Base-by-base conservation (phyloP, 2,113 vertebrate species). In the Varanus salvator region DNA sequence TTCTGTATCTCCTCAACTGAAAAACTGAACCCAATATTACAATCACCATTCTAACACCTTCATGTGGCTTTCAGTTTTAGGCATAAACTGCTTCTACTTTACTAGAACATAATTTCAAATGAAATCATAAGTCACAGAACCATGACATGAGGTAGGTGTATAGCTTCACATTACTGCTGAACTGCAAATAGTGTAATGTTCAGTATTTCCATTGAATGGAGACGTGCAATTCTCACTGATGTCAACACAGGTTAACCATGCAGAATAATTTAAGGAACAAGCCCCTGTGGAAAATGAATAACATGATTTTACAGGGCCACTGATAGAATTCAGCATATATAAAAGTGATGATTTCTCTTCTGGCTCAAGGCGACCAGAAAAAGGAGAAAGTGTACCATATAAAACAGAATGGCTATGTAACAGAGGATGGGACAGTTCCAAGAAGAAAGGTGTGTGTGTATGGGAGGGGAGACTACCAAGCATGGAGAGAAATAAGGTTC, bases 311-410 rank as follows among this genome's bases (percentile, higher is more conserved):
- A 89, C n/a, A 87, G 85, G 44, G 50, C 9, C 9, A 50, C 2
- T 19, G 38, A n/a, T 38, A 83, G 82, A 91, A 88, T 31, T 38
- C 86, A 88, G 82, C 23, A 90, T 4, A n/a, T 0, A 87, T 2
- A 90, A 71, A 48, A 90, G 5, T 90, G 89, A 85, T 0, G 4
- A 64, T 19, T 86, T 88, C 80, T 54, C n/a, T 81, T 60, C 69
- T 86, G 12, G 54, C 44, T 88, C 0, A 0, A 87, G 57, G 81
- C 11, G 89, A 60, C 17, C 27, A 83, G 27, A 90, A 34, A 80
- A 91, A 74, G 4, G 2, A 82, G 52, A 23, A 0, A 0, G 0
- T 0, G 1, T 57, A 12, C 4, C 15, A 91, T 64, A 85, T 90
- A 89, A 89, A 89, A 88, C 0, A 91, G 11, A 76, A 0, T 29